These are phyloP conservation scores for Chlamydotis undulata DNA, from an alignment of 2,113 vertebrate genomes.

Conservation along the genomic window DNA sequence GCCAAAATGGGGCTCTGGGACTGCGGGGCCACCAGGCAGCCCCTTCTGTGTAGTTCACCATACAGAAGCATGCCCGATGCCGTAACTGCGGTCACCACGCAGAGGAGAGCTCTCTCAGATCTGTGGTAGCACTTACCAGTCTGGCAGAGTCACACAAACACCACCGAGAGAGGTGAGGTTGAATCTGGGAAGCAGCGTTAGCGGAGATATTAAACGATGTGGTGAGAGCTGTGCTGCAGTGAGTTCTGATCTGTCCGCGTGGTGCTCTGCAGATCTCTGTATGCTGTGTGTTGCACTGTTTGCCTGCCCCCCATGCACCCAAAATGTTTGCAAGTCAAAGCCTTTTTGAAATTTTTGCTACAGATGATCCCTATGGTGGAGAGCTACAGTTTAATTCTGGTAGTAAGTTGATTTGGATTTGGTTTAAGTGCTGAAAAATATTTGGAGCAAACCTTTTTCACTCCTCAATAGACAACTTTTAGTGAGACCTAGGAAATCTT, in stretches of 20 bases:
- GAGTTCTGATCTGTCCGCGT: rapidly evolving
- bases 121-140: not conserved
- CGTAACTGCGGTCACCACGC: rapidly evolving
- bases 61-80: not conserved
- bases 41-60: not conserved
- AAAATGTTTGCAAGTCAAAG: not conserved
- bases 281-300: not conserved
- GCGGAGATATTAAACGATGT: rapidly evolving
- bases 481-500: conserved; percentile 22
- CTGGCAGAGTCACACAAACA: not conserved
- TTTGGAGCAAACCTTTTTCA: not conserved
- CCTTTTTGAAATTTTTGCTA: not conserved
- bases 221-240: not conserved
- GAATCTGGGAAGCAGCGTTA: not conserved
- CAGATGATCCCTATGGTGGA: not conserved
- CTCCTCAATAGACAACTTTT: not conserved
- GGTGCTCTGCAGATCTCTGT: not conserved
- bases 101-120: not conserved
- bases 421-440: not conserved
- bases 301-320: rapidly evolving
- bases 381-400: not conserved
- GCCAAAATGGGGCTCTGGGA: not conserved
- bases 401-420: not conserved
- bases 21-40: not conserved
- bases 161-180: not conserved